These are phyloP conservation scores for Oxystoma pomonae DNA, from an alignment of 2,888 invertebrate genomes.

Conservation along the genomic window DNA sequence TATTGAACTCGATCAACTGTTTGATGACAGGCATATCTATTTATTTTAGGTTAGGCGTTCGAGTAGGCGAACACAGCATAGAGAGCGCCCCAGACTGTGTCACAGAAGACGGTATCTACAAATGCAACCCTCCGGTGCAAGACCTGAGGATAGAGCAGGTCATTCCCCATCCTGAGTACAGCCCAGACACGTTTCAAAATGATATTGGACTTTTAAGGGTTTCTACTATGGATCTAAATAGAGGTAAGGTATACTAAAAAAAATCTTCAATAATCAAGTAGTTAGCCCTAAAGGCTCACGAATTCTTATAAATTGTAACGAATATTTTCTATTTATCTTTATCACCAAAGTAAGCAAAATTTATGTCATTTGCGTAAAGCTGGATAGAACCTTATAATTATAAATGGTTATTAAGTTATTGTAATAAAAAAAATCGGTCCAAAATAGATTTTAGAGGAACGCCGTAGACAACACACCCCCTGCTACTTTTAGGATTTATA, in stretches of 20 bases:
- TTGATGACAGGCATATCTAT: too few species aligned
- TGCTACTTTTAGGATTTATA: too few species aligned
- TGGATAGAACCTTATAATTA: too few species aligned
- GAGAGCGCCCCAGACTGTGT: conserved; percentile 48
- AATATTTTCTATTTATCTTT: too few species aligned
- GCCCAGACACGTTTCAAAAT: conserved; percentile 49
- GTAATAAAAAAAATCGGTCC: too few species aligned
- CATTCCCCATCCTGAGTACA: conserved; percentile 53
- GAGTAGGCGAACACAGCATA: conserved; percentile 61
- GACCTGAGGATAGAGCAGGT: conserved; percentile 51
- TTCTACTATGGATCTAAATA: conserved; percentile 33
- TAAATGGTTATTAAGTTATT: too few species aligned
- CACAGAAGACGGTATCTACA: conserved; percentile 32
- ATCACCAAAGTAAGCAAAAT: neutral
- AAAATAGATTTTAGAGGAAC: too few species aligned
- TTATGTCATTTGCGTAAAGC: neutral
- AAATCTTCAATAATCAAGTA: neutral
- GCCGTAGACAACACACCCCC: too few species aligned
- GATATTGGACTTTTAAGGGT: conserved; percentile 58
- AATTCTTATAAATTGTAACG: too few species aligned
- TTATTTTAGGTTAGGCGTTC: conserved; percentile 41
- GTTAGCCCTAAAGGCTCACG: too few species aligned
- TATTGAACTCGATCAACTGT: too few species aligned
- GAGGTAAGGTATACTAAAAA: neutral
- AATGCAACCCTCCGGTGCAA: conserved; percentile 49